Percentiles rank a stretch among this genome's conserved stretches.
Evolutionary conservation across 35 echinoderm and acorn worm genomes (phyloP).

Genomic region (Lytechinus variegatus): DNA sequence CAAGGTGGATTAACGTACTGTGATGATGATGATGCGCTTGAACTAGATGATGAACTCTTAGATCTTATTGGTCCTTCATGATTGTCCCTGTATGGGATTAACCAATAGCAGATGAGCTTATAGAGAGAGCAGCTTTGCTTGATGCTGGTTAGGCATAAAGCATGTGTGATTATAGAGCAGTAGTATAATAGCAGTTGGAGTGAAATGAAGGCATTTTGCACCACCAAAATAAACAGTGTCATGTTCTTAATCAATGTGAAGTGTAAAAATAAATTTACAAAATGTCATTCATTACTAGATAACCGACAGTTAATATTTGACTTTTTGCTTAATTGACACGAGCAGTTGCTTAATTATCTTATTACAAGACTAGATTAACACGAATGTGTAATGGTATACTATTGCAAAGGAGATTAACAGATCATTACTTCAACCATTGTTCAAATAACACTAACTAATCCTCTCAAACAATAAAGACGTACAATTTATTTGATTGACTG

Average conservation of each 20-base stretch:
- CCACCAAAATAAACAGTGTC: not conserved
- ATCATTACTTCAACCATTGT: no score
- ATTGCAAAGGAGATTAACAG: no score
- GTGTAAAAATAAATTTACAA: no score
- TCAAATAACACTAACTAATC: no score
- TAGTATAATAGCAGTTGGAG: not conserved
- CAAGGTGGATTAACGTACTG: conserved; percentile 64
- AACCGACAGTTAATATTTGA: not conserved
- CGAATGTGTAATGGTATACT: no score
- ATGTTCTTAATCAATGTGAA: not conserved
- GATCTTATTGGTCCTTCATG: conserved; percentile 68
- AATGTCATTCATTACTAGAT: not conserved
- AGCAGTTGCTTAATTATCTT: no score
- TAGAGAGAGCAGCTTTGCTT: not conserved
- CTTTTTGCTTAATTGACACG: not conserved
- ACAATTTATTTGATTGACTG: no score
- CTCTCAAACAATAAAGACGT: no score
- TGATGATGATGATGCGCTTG: conserved; percentile 84
- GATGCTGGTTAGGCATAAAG: conserved; percentile 22
- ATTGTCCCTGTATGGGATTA: conserved; percentile 54
- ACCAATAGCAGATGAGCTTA: conserved; percentile 39
- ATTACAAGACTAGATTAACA: no score
- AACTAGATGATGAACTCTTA: conserved; percentile 87
- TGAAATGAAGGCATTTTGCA: not conserved
- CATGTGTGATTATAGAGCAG: conserved; percentile 8